Base-by-base conservation (phyloP, 1,140 invertebrate genomes). In the Agraylea sexmaculata region DNA sequence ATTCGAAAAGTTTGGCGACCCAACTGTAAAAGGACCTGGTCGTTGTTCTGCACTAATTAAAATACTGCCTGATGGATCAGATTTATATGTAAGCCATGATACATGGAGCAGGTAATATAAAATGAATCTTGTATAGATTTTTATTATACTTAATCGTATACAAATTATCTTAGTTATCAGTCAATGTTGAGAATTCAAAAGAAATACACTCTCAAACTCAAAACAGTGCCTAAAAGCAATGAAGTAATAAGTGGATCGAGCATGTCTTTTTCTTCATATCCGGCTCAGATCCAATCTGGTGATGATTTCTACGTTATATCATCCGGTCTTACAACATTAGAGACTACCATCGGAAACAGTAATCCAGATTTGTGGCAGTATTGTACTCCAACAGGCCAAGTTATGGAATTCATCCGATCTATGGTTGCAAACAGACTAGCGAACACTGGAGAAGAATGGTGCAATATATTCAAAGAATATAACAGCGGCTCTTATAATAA, bases 401-500 rank as follows among this genome's bases (percentile, higher is more conserved):
- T 73, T 27, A 53, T 77, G 40, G 78, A 83, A 55, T 80, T 72
- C 47, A 62, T 80, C 4, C 62, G 83, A n/a, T 68, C 66, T 8
- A 75, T 80, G 62, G 64, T 83, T 5, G 75, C 82, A 2, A 85
- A 83, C 53, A 57, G 80, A 19, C 53, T 87, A 35, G 74, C 80
- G 2, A 54, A 46, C 2, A 56, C 57, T 44, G 80, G 77, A 13
- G 43, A 58, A 32, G 58, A 70, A 25, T 86, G 83, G 83, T 62
- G 67, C 2, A 51, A 59, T 3, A 51, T 64, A 5, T 71, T 70
- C 49, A 40, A 54, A 6, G 45, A 51, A n/a, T 72, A 73, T 56
- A 85, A 86, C 64, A 81, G 78, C 57, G 83, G 83, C 42, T 85
- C 82, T 40, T 83, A 86, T 60, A 87, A 86, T 55, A 86, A 87